Conservation (phyloP, 1,140 invertebrate genomes). For the Protaetia brevitarsis region DNA sequence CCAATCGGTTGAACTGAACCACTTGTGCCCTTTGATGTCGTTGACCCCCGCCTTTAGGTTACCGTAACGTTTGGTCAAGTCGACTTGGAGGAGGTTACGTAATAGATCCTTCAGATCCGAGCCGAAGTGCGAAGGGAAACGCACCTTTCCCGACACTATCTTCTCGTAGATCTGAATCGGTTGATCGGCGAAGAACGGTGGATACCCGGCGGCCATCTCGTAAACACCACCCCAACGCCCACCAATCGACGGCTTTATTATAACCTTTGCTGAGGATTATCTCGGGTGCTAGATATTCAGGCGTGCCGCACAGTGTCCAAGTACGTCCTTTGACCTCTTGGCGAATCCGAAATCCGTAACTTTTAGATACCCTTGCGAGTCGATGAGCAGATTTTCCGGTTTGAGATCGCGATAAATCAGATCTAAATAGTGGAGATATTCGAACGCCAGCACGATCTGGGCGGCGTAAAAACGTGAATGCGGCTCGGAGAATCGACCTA, state of each 20-base stretch:
- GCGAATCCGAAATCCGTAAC: constrained; percentile 99
- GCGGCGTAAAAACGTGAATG: no score
- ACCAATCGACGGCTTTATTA: constrained; percentile 95
- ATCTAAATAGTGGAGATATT: constrained; percentile 99
- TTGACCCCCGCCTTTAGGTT: constrained; percentile 99
- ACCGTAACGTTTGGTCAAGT: constrained; percentile 97
- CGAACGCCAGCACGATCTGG: constrained; percentile 97
- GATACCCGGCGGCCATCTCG: constrained; percentile 84
- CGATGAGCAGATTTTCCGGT: constrained; percentile 98
- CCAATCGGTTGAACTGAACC: constrained; percentile 98
- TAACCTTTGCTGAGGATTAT: constrained; percentile 94
- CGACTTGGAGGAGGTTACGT: constrained; percentile 95
- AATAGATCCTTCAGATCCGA: constrained; percentile 96
- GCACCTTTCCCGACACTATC: constrained; percentile 89
- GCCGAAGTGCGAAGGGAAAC: constrained; percentile 89
- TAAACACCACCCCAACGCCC: constrained; percentile 91
- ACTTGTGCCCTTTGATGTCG: constrained; percentile 98
- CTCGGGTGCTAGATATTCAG: constrained; percentile 98
- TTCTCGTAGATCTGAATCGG: constrained; percentile 99
- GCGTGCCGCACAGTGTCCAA: constrained; percentile 99
- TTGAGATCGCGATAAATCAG: constrained; percentile 99
- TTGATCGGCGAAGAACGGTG: constrained; percentile 95
- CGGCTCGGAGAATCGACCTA: no score
- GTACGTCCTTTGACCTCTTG: constrained; percentile 98
- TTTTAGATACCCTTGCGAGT: constrained; percentile 97